A percentile compares a stretch with the other conserved stretches of the same genome.
These are phyloP conservation scores for Rhingia rostrata DNA, from an alignment of 2,888 invertebrate genomes.

Conservation along the genomic window DNA sequence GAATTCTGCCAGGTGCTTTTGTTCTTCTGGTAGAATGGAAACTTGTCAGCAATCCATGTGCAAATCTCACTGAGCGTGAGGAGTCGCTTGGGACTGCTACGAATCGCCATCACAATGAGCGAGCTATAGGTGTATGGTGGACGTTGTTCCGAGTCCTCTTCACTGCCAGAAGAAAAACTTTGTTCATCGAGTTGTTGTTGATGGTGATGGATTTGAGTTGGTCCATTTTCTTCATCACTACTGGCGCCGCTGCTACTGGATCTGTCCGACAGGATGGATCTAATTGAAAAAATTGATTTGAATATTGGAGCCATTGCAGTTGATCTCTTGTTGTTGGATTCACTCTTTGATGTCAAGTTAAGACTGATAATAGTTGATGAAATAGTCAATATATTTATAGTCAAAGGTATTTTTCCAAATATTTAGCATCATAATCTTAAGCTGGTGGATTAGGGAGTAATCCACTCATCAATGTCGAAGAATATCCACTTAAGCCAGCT, in stretches of 20 bases:
- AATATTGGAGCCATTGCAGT: slow-evolving; percentile 46
- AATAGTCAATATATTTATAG: slow-evolving; percentile 1
- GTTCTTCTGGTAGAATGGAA: slow-evolving; percentile 97
- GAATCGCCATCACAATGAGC: slow-evolving; percentile 98
- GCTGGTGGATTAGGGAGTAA: not conserved
- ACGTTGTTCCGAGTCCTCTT: slow-evolving; percentile 37
- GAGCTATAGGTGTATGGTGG: slow-evolving; percentile 99
- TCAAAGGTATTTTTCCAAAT: not conserved
- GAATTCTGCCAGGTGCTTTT: slow-evolving; percentile 99
- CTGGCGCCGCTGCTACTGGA: not conserved
- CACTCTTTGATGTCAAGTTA: not conserved
- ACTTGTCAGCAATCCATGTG: slow-evolving; percentile 98
- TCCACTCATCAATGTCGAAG: not conserved
- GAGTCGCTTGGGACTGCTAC: slow-evolving; percentile 94
- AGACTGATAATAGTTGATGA: not conserved
- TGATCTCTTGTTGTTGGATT: not conserved
- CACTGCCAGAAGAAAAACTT: not conserved
- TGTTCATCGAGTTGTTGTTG: not conserved
- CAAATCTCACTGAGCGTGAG: slow-evolving; percentile 97
- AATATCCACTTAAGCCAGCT: not conserved
- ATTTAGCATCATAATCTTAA: slow-evolving; percentile 4
- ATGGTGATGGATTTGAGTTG: not conserved
- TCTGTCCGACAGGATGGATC: slow-evolving; percentile 46
- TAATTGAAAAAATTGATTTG: slow-evolving; percentile 50
- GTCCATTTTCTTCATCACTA: not conserved